Conservation (phyloP, 2,888 invertebrate species). For the Holacanthella duospinosa region DNA sequence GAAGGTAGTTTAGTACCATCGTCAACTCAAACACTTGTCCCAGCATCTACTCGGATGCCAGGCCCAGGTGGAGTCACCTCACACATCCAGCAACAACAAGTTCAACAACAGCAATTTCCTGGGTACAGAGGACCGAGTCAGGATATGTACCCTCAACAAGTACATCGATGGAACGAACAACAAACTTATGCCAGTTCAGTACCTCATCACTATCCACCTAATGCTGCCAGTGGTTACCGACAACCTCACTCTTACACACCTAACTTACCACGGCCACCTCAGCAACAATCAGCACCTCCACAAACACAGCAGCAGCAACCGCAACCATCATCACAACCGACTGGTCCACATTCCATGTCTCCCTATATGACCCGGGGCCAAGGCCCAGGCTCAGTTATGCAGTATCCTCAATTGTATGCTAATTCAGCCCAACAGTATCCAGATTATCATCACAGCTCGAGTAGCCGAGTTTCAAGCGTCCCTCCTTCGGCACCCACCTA, state of each 20-base stretch:
- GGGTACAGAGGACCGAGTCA: constrained; percentile 29
- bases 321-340: constrained; percentile 45
- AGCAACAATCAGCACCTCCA: constrained; percentile 18
- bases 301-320: constrained; percentile 21
- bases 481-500: constrained; percentile 28
- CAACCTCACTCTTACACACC: constrained; percentile 36
- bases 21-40: constrained; percentile 24
- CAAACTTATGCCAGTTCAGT: constrained; percentile 42
- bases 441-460: constrained; percentile 33
- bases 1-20: constrained; percentile 22
- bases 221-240: constrained; percentile 31
- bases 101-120: constrained; percentile 25
- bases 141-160: constrained; percentile 36
- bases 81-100: constrained; percentile 23
- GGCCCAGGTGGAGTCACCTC: constrained; percentile 20
- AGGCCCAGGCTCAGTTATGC: constrained; percentile 27
- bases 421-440: constrained; percentile 31
- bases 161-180: constrained; percentile 35
- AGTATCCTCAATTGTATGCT: constrained; percentile 18
- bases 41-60: constrained; percentile 29
- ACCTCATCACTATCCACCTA: constrained; percentile 37
- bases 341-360: constrained; percentile 39
- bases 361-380: constrained; percentile 35
- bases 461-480: constrained; percentile 39
- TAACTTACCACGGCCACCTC: constrained; percentile 33